These are phyloP conservation scores for Cladopsammia gracilis DNA, from an alignment of 64 coral and sea anemone species.

Conservation along the genomic window DNA sequence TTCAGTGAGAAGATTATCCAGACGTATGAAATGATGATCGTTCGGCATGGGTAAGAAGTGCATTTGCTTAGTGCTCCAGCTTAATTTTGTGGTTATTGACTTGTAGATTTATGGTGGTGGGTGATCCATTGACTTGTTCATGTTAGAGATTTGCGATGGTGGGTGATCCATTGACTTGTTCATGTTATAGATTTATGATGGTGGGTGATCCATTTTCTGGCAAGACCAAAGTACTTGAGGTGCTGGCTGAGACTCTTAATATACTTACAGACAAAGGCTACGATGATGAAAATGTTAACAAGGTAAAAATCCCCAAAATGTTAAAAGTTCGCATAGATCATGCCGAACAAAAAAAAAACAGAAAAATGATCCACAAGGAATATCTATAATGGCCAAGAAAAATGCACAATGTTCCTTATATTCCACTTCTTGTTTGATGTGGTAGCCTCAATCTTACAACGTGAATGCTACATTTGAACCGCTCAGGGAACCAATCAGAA, in stretches of 20 bases:
- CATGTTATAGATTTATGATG: conserved; percentile 94
- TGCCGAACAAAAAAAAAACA: too few relatives aligned
- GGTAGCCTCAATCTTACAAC: too few relatives aligned
- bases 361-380: too few relatives aligned
- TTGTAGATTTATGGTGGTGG: too few relatives aligned
- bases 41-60: conserved; percentile 93
- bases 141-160: conserved; percentile 58
- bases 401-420: too few relatives aligned
- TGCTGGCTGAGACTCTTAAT: conserved; percentile 88
- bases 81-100: not conserved
- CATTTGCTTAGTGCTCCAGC: not conserved
- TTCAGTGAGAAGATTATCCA: conserved; percentile 99
- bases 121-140: not conserved
- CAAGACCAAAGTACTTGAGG: conserved; percentile 91
- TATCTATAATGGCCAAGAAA: too few relatives aligned
- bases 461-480: too few relatives aligned
- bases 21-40: conserved; percentile 99
- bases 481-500: too few relatives aligned
- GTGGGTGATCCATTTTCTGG: conserved; percentile 97
- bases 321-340: too few relatives aligned
- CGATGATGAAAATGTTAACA: conserved; percentile 97
- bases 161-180: too few relatives aligned
- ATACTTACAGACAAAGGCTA: conserved; percentile 79
- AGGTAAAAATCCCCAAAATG: conserved; percentile 42
- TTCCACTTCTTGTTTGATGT: too few relatives aligned